Conservation (phyloP, 2,113 vertebrate species). For the Pavo muticus region DNA sequence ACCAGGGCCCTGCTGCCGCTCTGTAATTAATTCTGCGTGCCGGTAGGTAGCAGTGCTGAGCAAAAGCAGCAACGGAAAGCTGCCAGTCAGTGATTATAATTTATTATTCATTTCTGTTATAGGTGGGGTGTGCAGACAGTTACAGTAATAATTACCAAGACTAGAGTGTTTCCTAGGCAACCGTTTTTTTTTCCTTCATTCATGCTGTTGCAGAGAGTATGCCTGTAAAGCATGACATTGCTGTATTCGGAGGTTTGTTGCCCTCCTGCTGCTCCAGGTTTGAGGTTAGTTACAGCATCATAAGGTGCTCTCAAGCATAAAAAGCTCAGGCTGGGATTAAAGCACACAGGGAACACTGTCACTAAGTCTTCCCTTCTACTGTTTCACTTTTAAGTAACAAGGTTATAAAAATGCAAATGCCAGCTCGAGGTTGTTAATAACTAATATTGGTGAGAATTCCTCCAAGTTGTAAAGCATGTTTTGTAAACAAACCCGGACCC, state of each 20-base stretch:
- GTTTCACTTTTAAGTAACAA: conserved; percentile 73
- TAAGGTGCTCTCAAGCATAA: conserved; percentile 81
- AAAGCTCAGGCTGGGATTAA: conserved; percentile 81
- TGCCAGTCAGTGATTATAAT: conserved; percentile 92
- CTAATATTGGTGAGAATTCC: conserved; percentile 51
- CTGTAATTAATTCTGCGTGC: conserved; percentile 55
- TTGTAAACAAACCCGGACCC: background rate
- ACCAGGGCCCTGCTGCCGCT: conserved; percentile 1
- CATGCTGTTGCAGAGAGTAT: conserved; percentile 82
- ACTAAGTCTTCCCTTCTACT: conserved; percentile 53
- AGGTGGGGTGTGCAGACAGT: conserved; percentile 98
- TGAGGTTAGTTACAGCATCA: conserved; percentile 85
- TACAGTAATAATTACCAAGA: conserved; percentile 99
- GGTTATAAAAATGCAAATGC: conserved; percentile 77
- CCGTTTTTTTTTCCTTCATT: conserved; percentile 80
- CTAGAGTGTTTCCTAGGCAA: conserved; percentile 97
- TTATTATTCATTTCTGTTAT: conserved; percentile 99
- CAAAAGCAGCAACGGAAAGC: conserved; percentile 79
- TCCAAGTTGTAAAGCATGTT: conserved; percentile 63
- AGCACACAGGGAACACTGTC: conserved; percentile 52
- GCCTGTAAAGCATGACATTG: conserved; percentile 89
- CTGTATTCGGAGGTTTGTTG: conserved; percentile 82
- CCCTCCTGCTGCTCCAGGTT: conserved; percentile 81
- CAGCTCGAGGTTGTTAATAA: conserved; percentile 63
- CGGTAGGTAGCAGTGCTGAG: conserved; percentile 90